Evolutionary conservation across 1,140 invertebrate genomes (phyloP), one percentile per base, ranked within the genome.

Genomic region (Frieseomelitta varia): DNA sequence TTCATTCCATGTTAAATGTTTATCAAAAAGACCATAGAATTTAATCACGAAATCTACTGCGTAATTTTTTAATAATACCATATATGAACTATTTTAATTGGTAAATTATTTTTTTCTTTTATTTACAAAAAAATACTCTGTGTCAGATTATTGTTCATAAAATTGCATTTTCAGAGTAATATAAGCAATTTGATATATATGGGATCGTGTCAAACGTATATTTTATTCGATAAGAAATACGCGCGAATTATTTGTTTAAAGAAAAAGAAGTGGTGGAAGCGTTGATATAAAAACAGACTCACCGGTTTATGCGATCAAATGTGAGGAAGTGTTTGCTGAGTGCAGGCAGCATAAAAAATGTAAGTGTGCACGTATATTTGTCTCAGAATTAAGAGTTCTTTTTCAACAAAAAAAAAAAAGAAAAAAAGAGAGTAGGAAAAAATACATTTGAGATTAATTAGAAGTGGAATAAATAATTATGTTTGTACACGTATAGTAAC

Each of bases 221-320:
- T 72, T 6, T 27, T 71, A 8, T 17, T 21, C 8, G 19, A 55
- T 53, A 24, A 84, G 34, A 72, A 69, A 65, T 39, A n/a, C 39
- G 67, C 56, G 39, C 47, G 39, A 56, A 65, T 17, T 56, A 30
- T 79, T 81, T 82, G 68, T 73, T 81, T 69, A 19, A 34, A 72
- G 67, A 51, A 78, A 74, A 63, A n/a, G 58, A 79, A 58, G 69
- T 47, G 69, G 75, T 79, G 71, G 79, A 85, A 85, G 34, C 34
- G 55, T n/a, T 61, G 61, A 65, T 89, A 89, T 89, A 89, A 89
- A 89, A 86, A 72, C 68, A 87, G 81, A 55, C 74, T 63, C 80
- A 79, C 71, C 87, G 65, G 63, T 76, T 81, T 24, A 53, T 58
- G 47, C 74, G 78, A 81, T 81, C 88, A 89, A 77, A 89, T 79